Base-by-base conservation (phyloP, 2,797 vertebrate species). In the Etheostoma nigrum region DNA sequence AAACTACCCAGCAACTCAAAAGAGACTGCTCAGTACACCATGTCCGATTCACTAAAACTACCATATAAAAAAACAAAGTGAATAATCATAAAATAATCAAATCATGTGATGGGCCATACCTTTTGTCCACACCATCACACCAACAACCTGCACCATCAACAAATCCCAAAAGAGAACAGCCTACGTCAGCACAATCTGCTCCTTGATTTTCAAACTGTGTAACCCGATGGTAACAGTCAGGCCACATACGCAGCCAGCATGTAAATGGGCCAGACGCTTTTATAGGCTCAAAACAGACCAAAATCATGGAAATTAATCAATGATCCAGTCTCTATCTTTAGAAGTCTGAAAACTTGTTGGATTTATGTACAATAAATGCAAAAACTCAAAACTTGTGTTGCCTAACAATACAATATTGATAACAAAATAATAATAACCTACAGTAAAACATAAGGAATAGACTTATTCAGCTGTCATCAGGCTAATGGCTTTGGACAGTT, bases 171-270 rank as follows among this genome's bases (percentile, higher is more conserved):
- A 81, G 64, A 90, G 75, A 57, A 79, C 75, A 74, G 71, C 4
- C 79, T 18, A 72, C 78, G 74, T 92, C 89, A 90, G 89, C 90
- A 88, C 85, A 91, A 91, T 88, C 88, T 90, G 91, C 86, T 88
- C 48, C 70, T 79, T 53, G 72, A 86, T 87, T 84, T 85, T 89
- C 88, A 86, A 76, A 82, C 88, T 89, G 90, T 83, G 86, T 69
- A 81, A 82, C 88, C 85, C 3, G 66, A 78, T 80, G 74, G 72
- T 74, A 57, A 81, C 72, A 81, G 82, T 75, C 77, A 74, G 72
- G 82, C 67, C 73, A 67, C 81, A 40, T 11, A 11, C 36, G 72
- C 74, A 73, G 67, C 61, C 63, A 86, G 84, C 77, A 47, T 78
- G 70, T 72, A 53, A 84, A 80, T 33, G 48, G 74, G 62, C 72